These are phyloP conservation scores for Candoia aspera DNA, from an alignment of 2,113 vertebrate species.

Conservation along the genomic window DNA sequence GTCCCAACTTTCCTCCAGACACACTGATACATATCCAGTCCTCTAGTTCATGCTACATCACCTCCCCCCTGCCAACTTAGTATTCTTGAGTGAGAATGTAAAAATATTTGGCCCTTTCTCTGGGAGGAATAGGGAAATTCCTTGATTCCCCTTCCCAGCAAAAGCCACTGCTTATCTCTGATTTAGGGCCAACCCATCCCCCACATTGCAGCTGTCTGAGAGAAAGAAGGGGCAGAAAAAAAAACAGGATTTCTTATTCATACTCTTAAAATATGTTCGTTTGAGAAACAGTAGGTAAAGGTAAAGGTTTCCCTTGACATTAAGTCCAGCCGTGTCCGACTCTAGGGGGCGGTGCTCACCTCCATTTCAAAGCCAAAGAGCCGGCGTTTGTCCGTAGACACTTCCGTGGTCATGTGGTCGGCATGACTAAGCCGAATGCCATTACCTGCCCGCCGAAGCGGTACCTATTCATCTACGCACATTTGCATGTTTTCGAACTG, in stretches of 20 bases:
- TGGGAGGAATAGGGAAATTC: not conserved
- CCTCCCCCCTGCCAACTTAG: not conserved
- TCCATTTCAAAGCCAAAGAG: too few relatives aligned
- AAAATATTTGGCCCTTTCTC: not conserved
- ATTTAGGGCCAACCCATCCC: not conserved
- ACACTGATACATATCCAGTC: not conserved
- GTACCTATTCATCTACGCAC: too few relatives aligned
- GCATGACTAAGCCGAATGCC: too few relatives aligned
- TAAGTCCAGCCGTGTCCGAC: too few relatives aligned
- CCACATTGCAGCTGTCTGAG: accelerated
- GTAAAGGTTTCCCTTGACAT: too few relatives aligned
- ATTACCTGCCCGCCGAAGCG: too few relatives aligned
- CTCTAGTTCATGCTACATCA: not conserved
- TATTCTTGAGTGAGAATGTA: not conserved
- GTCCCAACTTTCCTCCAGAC: not conserved
- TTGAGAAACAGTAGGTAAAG: not conserved
- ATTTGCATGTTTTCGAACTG: too few relatives aligned
- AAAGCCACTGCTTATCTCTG: not conserved
- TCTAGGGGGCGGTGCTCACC: too few relatives aligned
- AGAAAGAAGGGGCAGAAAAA: not conserved
- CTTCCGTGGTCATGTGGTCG: too few relatives aligned
- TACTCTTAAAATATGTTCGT: not conserved
- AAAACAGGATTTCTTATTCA: too few relatives aligned
- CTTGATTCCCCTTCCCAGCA: not conserved
- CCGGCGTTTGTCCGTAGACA: too few relatives aligned